Base-by-base conservation (phyloP, 2,888 invertebrate species). In the Cloeon dipterum region DNA sequence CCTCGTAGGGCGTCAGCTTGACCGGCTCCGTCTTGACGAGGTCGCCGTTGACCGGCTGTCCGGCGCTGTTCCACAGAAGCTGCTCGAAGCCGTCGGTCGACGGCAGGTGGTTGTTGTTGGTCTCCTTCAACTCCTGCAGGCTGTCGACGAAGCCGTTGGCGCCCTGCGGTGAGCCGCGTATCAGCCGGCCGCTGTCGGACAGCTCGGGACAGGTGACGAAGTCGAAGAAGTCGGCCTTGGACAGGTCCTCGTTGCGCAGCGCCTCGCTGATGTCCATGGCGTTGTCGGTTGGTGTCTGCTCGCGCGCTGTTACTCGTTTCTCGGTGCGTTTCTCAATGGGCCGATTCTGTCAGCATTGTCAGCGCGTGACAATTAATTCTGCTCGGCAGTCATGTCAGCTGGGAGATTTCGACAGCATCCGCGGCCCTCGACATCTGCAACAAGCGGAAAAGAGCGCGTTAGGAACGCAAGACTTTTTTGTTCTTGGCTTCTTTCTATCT, bases 151-250 rank as follows among this genome's bases (percentile, higher is more conserved):
- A 13, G 25, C 23, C 17, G 20, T 5, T 18, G n/a, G n/a, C n/a
- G 11, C 23, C 32, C 21, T 29, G 16, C 5, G 29, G 29, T 5
- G 29, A 29, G n/a, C n/a, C n/a, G n/a, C 29, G n/a, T 14, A 29
- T 16, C 14, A 29, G 14, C 11, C 29, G 5, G 7, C n/a, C 11
- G 16, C 13, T 14, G 16, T 29, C 29, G n/a, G n/a, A 14, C n/a
- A 29, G n/a, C 29, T 43, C 42, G 41, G 79, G 77, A 34, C 78
- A 75, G 37, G 79, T 78, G 43, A 82, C 82, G 59, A 82, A 81
- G 61, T 83, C 82, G 61, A 83, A 83, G 64, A 82, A 82, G 62
- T 82, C 82, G 46, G 81, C 76, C 61, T 82, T 81, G 49, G 77
- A 72, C 58, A 82, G 65, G 62, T 82, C 81, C 58, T 79, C 77